Evolutionary conservation across 2,797 vertebrate genomes (phyloP).

Genomic region (Podarcis lilfordi): DNA sequence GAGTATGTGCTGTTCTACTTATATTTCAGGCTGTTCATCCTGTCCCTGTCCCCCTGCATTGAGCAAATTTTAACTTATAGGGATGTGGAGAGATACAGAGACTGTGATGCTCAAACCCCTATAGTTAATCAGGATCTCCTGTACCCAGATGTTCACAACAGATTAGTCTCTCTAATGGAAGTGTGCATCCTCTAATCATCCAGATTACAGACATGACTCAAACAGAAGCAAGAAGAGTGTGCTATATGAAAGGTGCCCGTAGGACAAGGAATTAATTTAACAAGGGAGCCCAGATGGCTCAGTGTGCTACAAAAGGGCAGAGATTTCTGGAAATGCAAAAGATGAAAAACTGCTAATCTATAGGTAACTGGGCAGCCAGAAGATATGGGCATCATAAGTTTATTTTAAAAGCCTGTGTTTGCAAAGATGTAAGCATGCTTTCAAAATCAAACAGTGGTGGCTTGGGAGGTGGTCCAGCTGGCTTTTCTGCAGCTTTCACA

Average conservation of each 20-base stretch:
- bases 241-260: neutral
- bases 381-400: neutral
- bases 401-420: conserved; percentile 27
- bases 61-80: neutral
- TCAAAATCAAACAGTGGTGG: conserved; percentile 37
- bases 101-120: neutral
- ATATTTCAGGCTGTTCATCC: neutral
- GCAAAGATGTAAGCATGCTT: conserved; percentile 48
- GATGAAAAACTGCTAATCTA: neutral
- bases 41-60: neutral
- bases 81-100: neutral
- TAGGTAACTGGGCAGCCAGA: neutral
- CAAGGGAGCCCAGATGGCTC: neutral
- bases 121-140: neutral
- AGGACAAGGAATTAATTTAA: conserved; percentile 15
- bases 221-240: neutral
- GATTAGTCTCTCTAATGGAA: conserved; percentile 16
- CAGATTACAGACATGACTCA: conserved; percentile 20
- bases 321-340: neutral
- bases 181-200: conserved; percentile 2
- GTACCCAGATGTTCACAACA: neutral
- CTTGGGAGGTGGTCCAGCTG: conserved; percentile 33
- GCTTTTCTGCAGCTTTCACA: conserved; percentile 3
- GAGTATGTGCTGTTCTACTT: no score
- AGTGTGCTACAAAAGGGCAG: neutral